phyloP scores from a whole-genome alignment of 2,888 invertebrate species.

The Philhelius pedissequus region DNA sequence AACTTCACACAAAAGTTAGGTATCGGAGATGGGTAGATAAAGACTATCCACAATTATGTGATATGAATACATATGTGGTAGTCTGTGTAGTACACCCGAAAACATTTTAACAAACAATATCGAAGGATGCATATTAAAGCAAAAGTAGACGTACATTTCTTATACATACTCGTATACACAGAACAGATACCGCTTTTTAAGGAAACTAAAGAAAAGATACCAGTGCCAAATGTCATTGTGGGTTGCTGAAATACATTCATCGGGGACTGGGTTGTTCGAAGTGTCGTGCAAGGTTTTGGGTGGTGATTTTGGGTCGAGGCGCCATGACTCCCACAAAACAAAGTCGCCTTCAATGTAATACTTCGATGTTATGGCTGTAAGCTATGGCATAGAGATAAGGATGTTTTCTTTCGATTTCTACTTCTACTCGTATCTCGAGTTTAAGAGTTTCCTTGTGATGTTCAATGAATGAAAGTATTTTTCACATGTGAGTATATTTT shows the following conservation, averaged over 20 bases:
- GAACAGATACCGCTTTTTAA: neutral
- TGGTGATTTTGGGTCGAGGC: conserved; percentile 30
- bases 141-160: neutral
- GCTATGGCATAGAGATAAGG: conserved; percentile 32
- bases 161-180: neutral
- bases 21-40: too few species aligned
- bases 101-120: too few species aligned
- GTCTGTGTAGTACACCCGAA: too few species aligned
- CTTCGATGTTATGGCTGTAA: conserved; percentile 23
- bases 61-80: too few species aligned
- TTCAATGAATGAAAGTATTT: conserved; percentile 4
- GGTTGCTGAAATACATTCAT: conserved; percentile 52
- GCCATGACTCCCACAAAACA: conserved; percentile 52
- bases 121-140: neutral
- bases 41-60: too few species aligned
- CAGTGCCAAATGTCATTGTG: conserved; percentile 51
- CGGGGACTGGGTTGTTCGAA: conserved; percentile 15
- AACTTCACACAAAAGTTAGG: conserved; percentile 23
- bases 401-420: conserved; percentile 49
- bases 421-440: neutral
- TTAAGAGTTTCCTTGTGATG: neutral
- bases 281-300: conserved; percentile 25
- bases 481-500: too few species aligned
- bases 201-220: neutral
- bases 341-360: conserved; percentile 27